Evolutionary conservation across 1,140 invertebrate species (phyloP), one percentile per base, ranked within the genome.

Genomic region (Calephelis nemesis): DNA sequence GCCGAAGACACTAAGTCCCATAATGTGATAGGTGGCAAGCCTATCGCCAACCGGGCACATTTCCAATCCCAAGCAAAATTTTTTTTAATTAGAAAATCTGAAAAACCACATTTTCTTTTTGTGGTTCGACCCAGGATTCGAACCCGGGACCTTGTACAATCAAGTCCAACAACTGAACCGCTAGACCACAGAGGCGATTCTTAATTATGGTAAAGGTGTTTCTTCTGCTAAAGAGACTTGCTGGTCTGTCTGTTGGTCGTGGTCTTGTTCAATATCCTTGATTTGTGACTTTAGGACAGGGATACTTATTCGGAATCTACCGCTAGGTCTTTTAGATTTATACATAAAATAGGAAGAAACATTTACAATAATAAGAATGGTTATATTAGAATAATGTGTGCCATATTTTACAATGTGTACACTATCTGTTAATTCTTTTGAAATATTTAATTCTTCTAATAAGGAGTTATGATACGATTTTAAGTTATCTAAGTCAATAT

Each of bases 401-500:
- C 48, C 48, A 65, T 50, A 65, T 64, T 64, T 10, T 13, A 64
- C 15, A 1, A 64, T 64, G 8, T 65, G 63, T 48, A 30, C 48
- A 13, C 48, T 30, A 8, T 49, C 47, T 40, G 50, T 15, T 9
- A 50, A 12, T 50, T 50, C 48, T 49, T 49, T n/a, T 5, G 48
- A 11, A 5, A 7, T 49, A 6, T 49, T 49, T n/a, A 52, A 7
- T 52, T 52, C 49, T 15, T 52, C 2, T 15, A 52, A 19, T 19
- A 52, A 52, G 8, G 49, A 6, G 13, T 15, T 5, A 5, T 52
- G 15, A 19, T 19, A 52, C 5, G 5, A 4, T 8, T 52, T n/a
- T 13, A 69, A 68, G 12, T 45, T 45, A 54, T 70, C 69, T 47
- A 70, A 15, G 47, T 70, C 69, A 47, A 62, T 49, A 10, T 65